phyloP scores from a whole-genome alignment of 2,113 vertebrate genomes.

The Trichomycterus rosablanca region DNA sequence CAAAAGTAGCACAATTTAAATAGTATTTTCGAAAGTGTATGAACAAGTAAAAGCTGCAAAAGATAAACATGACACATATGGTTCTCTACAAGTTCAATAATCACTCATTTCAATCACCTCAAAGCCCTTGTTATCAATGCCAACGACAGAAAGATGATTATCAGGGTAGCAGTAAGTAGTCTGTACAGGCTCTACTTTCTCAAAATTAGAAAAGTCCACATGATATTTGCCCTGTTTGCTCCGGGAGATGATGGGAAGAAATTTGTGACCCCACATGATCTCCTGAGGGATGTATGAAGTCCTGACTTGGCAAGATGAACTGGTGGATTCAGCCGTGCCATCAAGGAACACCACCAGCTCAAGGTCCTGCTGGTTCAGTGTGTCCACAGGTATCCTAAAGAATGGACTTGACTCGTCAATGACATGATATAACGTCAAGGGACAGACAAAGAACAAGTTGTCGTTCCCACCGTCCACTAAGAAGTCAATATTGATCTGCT shows the following conservation, averaged over 20 bases:
- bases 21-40: too few species aligned
- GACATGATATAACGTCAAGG: constrained; percentile 84
- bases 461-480: constrained; percentile 85
- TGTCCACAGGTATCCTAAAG: constrained; percentile 88
- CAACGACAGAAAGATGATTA: background rate
- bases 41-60: too few species aligned
- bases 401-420: constrained; percentile 88
- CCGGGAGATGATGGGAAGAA: constrained; percentile 80
- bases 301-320: constrained; percentile 85
- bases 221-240: constrained; percentile 90
- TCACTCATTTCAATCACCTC: constrained; percentile 31
- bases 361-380: constrained; percentile 82
- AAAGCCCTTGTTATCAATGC: constrained; percentile 3
- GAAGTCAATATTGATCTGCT: constrained; percentile 89
- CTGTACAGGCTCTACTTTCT: constrained; percentile 84
- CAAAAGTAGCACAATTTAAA: too few species aligned
- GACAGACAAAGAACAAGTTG: constrained; percentile 92
- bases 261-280: constrained; percentile 94
- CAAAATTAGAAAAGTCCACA: constrained; percentile 95
- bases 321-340: constrained; percentile 89
- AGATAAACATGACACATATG: too few species aligned
- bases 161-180: constrained; percentile 88
- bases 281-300: constrained; percentile 89
- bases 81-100: too few species aligned
- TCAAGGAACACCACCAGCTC: constrained; percentile 92